Percentiles rank a stretch among this genome's conserved stretches.
Conservation (phyloP, 2,797 vertebrate genomes). For the Antennarius maculatus region DNA sequence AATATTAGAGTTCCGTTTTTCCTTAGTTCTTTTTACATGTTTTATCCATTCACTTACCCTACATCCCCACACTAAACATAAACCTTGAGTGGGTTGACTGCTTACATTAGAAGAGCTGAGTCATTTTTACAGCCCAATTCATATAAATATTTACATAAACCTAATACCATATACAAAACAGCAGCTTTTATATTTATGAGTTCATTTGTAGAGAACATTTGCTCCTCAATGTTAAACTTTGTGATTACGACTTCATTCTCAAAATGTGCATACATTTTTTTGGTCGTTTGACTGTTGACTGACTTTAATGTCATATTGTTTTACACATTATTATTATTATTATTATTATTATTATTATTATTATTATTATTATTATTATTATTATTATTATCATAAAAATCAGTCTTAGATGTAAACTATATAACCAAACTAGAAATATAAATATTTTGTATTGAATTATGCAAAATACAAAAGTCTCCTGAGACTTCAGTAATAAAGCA, state of each 20-base stretch:
- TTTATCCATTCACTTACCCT: constrained; percentile 5
- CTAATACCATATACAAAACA: too few relatives aligned
- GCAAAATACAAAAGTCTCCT: not conserved
- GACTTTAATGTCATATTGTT: too few relatives aligned
- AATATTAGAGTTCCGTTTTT: not conserved
- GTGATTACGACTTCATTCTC: not conserved
- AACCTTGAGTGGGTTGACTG: constrained; percentile 4
- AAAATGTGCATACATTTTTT: not conserved
- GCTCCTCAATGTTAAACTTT: too few relatives aligned
- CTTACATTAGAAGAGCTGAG: constrained; percentile 1
- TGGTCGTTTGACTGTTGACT: not conserved
- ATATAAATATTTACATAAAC: not conserved
- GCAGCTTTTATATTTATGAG: too few relatives aligned
- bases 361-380: too few relatives aligned
- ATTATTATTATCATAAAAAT: too few relatives aligned
- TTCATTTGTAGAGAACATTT: too few relatives aligned
- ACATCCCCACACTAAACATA: not conserved
- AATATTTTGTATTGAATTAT: not conserved
- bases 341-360: too few relatives aligned
- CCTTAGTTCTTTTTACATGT: not conserved
- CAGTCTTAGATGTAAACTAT: too few relatives aligned
- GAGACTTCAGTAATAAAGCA: not conserved
- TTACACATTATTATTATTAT: too few relatives aligned
- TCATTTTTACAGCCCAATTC: not conserved
- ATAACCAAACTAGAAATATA: not conserved